Evolutionary conservation across 2,888 invertebrate species (phyloP), one percentile per base, ranked within the genome.

Genomic region (Aelia acuminata): DNA sequence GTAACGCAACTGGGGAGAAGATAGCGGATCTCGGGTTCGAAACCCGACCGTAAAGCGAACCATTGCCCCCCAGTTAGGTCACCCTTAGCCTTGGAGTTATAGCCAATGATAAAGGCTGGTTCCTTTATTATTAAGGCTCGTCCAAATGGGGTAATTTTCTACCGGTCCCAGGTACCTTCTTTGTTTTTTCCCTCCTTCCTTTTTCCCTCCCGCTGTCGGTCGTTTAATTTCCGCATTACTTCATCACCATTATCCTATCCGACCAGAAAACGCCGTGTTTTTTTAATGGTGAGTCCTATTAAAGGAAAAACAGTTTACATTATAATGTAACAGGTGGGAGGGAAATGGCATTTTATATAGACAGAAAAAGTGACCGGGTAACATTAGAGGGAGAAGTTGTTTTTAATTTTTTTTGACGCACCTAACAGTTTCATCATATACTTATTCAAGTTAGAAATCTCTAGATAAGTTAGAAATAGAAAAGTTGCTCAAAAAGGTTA

Each of bases 201-300:
- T 39, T 35, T 15, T 39, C 75, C 39, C 39, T 39, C 39, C 35
- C 13, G 35, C 39, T 7, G 39, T 75, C 39, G 75, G 75, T 75
- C 75, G 39, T 75, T 75, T 75, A 75, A 75, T 75, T 75, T 75
- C 75, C 75, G 75, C 75, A 75, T 75, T 75, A 75, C 39, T 75
- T 75, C 75, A 39, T 75, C 39, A 39, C 39, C 75, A 75, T 75
- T 75, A 75, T 75, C 39, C 75, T 75, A 75, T 39, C 75, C 39
- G 39, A 75, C 75, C 75, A 39, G 20, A 75, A 75, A 39, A 75
- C 39, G 39, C 39, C 15, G 39, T 22, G 2, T 75, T 22, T 22
- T n/a, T 39, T 75, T 39, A 75, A 75, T 75, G 39, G 75, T 3
- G 26, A 22, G 39, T 22, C 11, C 75, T 75, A 39, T 75, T 39